These are phyloP conservation scores for Oreochromis spilurus DNA, from an alignment of 2,113 vertebrate species.

Conservation along the genomic window DNA sequence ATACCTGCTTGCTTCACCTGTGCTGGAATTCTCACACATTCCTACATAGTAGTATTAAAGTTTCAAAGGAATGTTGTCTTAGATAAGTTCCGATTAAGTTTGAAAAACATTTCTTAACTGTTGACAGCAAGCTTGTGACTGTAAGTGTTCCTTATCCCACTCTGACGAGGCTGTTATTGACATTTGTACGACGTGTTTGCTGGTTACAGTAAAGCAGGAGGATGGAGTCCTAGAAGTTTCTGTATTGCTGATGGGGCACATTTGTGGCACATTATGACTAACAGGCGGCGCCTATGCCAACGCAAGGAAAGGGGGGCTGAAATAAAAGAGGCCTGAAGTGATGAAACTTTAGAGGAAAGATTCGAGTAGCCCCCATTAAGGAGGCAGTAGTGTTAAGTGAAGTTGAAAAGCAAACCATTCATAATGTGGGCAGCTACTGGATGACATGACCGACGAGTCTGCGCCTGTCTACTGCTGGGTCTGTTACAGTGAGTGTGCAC, in stretches of 20 bases:
- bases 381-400: slow-evolving; percentile 17
- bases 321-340: slow-evolving; percentile 21
- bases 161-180: background rate
- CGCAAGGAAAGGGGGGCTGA: background rate
- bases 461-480: background rate
- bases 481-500: background rate
- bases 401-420: slow-evolving; percentile 41
- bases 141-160: background rate
- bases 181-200: background rate
- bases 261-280: slow-evolving; percentile 23
- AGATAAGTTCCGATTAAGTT: background rate
- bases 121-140: background rate
- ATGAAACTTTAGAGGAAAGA: slow-evolving; percentile 40
- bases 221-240: slow-evolving; percentile 6
- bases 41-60: background rate
- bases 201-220: background rate
- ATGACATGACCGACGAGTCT: background rate
- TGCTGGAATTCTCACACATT: background rate
- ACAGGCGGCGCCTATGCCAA: background rate
- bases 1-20: background rate
- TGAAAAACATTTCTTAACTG: background rate
- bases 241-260: slow-evolving; percentile 15
- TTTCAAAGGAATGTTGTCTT: background rate
- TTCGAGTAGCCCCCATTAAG: slow-evolving; percentile 23
- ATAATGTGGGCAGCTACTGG: slow-evolving; percentile 11